Evolutionary conservation across 2,888 invertebrate species (phyloP), one percentile per base, ranked within the genome.

Genomic region (Troglohyphantes excavatus): DNA sequence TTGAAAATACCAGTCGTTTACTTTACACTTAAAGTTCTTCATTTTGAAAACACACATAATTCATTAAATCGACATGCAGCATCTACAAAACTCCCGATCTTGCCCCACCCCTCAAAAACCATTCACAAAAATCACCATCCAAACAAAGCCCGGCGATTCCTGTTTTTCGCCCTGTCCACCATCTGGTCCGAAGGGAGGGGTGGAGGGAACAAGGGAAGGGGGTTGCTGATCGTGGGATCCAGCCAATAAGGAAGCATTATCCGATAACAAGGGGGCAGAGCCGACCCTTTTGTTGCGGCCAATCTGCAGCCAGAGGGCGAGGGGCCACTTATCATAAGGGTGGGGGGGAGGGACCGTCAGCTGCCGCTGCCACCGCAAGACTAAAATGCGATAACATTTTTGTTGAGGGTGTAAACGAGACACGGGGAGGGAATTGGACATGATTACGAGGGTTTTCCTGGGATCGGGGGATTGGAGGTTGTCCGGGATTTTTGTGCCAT

Each of bases 241-340:
- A 89, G 82, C 88, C 88, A 89, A 89, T 89, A 82, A 89, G 88
- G 27, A 67, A 7, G 73, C 87, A 88, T 73, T 88, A 67, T 68
- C 23, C 75, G 68, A 59, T 81, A 88, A 89, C 88, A 89, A 89
- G 75, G 75, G 81, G 82, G 53, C n/a, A 75, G 88, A 76, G 82
- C 76, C 82, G 75, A 82, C 73, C 67, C 88, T 39, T 76, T 89
- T 89, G 88, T 89, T 89, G 88, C 17, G 88, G 88, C 88, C 88
- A 89, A 89, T 89, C 88, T 86, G 85, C 68, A 86, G 67, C 61
- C 39, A 43, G 81, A n/a, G n/a, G n/a, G n/a, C n/a, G n/a, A 72
- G 86, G 85, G 88, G 88, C 88, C 88, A 89, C 88, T 89, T 89
- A 89, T 59, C 88, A 89, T 89, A 75, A 89, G 82, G 59, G 65